These are phyloP conservation scores for Rhipidura dahli DNA, from an alignment of 2,113 vertebrate species.

Conservation along the genomic window DNA sequence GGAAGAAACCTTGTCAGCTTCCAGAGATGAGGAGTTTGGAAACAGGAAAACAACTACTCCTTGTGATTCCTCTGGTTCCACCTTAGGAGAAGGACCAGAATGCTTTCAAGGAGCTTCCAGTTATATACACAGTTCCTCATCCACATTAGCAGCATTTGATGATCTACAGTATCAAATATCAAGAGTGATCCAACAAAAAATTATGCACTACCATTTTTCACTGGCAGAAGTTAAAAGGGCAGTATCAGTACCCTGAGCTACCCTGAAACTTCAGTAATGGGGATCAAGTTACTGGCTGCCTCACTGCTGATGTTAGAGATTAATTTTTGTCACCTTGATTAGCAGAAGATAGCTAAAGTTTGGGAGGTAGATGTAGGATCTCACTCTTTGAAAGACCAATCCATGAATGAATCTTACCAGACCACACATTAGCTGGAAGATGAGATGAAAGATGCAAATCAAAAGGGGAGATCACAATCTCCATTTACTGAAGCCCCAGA, in stretches of 20 bases:
- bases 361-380: not conserved
- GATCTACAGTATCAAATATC: not conserved
- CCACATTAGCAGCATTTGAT: not conserved
- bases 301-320: conserved; percentile 12
- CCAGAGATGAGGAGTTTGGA: not conserved
- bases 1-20: not conserved
- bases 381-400: not conserved
- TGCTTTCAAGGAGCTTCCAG: not conserved
- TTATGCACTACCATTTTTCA: not conserved
- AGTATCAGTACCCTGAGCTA: not conserved
- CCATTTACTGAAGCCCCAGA: not conserved
- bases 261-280: not conserved
- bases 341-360: not conserved
- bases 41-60: not conserved
- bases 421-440: not conserved
- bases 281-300: not conserved
- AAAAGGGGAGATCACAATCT: not conserved
- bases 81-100: not conserved
- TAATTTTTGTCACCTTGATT: not conserved
- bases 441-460: not conserved
- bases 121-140: not conserved
- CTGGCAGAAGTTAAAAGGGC: not conserved
- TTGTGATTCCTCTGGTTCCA: not conserved
- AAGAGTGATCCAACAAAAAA: not conserved
- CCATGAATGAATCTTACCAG: not conserved